Conservation (phyloP, 1,140 invertebrate genomes). For the Drosophila kurseongensis region DNA sequence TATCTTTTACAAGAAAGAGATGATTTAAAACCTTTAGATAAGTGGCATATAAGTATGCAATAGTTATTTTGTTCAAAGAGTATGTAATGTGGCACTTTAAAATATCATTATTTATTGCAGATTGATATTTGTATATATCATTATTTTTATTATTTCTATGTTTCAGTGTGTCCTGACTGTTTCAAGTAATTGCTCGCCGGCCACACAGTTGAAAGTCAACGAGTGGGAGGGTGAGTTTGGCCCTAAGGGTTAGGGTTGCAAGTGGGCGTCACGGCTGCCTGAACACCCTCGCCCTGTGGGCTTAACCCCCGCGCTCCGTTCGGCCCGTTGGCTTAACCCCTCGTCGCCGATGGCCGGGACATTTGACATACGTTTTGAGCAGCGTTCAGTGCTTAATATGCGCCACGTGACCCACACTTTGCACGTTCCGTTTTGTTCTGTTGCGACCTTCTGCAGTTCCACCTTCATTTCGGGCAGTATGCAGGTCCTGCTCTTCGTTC, state of each 20-base stretch:
- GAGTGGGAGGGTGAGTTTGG: constrained; percentile 22
- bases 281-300: constrained; percentile 58
- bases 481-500: constrained; percentile 70
- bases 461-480: constrained; percentile 47
- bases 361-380: constrained; percentile 79
- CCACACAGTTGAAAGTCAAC: constrained; percentile 75
- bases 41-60: no score
- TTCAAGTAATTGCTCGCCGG: constrained; percentile 61
- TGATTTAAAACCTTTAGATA: no score
- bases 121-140: no score
- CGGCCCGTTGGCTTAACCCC: constrained; percentile 9
- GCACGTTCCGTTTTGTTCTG: constrained; percentile 49
- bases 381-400: constrained; percentile 75
- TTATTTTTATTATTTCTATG: no score
- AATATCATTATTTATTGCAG: no score
- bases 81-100: no score
- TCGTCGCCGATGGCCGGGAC: constrained; percentile 31
- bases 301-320: constrained; percentile 26
- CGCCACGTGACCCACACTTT: constrained; percentile 80
- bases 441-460: constrained; percentile 45
- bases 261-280: constrained; percentile 67
- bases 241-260: constrained; percentile 59
- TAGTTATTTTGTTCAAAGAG: no score
- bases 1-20: no score
- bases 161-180: constrained; percentile 21